phyloP scores from a whole-genome alignment of 2,113 vertebrate genomes.

The Amphiprion percula region DNA sequence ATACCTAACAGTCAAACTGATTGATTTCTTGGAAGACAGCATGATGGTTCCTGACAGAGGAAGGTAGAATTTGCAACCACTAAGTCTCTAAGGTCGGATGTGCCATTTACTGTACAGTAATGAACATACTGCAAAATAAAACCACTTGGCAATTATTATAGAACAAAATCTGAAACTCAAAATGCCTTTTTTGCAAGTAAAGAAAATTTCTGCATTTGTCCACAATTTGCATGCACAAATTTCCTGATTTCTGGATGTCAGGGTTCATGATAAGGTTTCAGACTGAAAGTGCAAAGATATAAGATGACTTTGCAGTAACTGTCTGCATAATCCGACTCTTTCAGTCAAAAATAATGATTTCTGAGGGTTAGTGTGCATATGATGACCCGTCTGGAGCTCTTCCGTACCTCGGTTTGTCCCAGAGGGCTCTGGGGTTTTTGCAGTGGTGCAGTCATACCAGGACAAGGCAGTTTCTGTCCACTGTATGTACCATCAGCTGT shows the following conservation, averaged over 20 bases:
- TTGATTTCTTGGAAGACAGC: constrained; percentile 91
- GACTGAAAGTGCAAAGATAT: constrained; percentile 16
- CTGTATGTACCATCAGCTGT: constrained; percentile 67
- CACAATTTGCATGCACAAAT: background rate
- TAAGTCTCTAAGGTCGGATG: constrained; percentile 37
- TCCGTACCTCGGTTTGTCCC: constrained; percentile 71
- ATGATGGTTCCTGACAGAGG: constrained; percentile 73
- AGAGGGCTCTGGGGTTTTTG: constrained; percentile 73
- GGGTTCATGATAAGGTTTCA: background rate
- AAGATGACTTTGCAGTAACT: background rate
- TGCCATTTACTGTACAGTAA: constrained; percentile 11
- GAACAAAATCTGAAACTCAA: too few species aligned
- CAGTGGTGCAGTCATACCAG: constrained; percentile 76
- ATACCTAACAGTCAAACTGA: constrained; percentile 87
- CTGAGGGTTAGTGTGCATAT: background rate
- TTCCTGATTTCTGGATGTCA: background rate
- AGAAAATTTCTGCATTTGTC: background rate
- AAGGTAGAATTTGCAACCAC: constrained; percentile 70
- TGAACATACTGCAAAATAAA: constrained; percentile 27
- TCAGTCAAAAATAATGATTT: background rate
- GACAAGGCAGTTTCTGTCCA: constrained; percentile 76
- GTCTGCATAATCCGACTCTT: constrained; percentile 5
- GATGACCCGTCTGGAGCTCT: constrained; percentile 51
- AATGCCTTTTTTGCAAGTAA: background rate
- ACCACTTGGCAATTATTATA: rapidly evolving